These are phyloP conservation scores for Drosophila longiperda DNA, from an alignment of 2,888 invertebrate genomes.

Conservation along the genomic window DNA sequence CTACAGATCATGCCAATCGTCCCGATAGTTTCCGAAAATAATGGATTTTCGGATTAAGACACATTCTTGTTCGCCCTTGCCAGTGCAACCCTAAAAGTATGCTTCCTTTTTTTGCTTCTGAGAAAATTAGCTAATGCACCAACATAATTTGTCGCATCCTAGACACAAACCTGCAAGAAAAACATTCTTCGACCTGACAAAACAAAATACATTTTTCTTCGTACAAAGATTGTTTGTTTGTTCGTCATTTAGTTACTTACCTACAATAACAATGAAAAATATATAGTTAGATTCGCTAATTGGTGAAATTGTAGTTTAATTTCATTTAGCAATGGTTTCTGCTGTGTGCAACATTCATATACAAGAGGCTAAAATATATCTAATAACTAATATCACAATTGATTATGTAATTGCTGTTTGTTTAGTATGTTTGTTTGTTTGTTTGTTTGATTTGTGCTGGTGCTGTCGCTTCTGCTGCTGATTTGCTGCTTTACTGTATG, in stretches of 20 bases:
- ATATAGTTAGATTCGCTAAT: slow-evolving; percentile 56
- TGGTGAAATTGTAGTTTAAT: slow-evolving; percentile 50
- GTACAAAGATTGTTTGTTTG: neutral
- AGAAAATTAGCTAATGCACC: neutral
- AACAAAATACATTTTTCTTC: neutral
- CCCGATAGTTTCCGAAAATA: neutral
- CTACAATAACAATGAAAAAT: neutral
- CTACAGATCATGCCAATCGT: neutral
- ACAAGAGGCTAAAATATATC: slow-evolving; percentile 77
- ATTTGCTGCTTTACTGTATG: slow-evolving; percentile 55
- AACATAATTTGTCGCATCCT: neutral
- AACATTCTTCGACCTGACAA: too few species aligned
- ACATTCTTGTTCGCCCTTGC: rapidly evolving
- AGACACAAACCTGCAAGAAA: neutral
- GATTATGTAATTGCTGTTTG: slow-evolving; percentile 71
- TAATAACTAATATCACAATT: slow-evolving; percentile 85
- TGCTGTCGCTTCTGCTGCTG: slow-evolving; percentile 4
- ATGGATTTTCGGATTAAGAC: neutral
- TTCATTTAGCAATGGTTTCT: slow-evolving; percentile 46
- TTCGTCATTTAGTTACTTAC: too few species aligned
- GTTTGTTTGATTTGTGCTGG: slow-evolving; percentile 14
- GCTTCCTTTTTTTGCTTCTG: neutral
- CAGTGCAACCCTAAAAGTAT: rapidly evolving
- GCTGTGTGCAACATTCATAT: slow-evolving; percentile 57
- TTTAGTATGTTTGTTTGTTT: slow-evolving; percentile 45